Base-by-base conservation (phyloP, 2,797 vertebrate genomes). In the Leuciscus waleckii region DNA sequence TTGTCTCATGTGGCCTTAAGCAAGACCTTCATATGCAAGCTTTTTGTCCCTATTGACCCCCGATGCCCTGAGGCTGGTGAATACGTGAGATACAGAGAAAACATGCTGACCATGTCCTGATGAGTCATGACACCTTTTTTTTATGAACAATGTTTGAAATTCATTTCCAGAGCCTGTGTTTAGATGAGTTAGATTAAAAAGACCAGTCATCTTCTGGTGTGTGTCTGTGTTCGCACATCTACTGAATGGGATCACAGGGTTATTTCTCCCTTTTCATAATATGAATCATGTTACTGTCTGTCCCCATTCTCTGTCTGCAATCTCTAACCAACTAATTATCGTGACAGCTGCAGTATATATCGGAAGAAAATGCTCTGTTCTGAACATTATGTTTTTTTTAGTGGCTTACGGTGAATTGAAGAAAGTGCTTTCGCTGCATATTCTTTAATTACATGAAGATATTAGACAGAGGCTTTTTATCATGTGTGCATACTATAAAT, bases 261-360 rank as follows among this genome's bases (percentile, higher is more conserved):
- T 35, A 71, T 85, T 26, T 81, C 39, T 35, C 19, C 10, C 75
- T 70, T 78, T 56, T 56, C 13, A 1, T 68, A 23, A 17, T 68
- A 23, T 10, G 26, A 37, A 26, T 86, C 49, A 83, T 10, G 39
- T 71, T 63, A 43, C 16, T 17, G 11, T 43, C 71, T 58, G 54
- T 61, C 51, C n/a, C 51, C n/a, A 58, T 58, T 67, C 26, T 17
- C 46, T 17, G 82, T 26, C 1, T 54, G 61, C 51, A 78, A 13
- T 82, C 51, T 56, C 43, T 65, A 46, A 84, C 17, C 58, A 78
- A 77, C 32, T 16, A 61, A 81, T 43, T 83, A 88, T 84, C 43
- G 23, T 85, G 84, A 89, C 63, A 71, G 29, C 35, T 61, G 69
- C 76, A 49, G 74, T 86, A 71, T 17, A 71, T 17, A 75, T 54